A percentile compares a stretch with the other conserved stretches of the same genome.
Conservation (phyloP, 2,113 vertebrate species). For the Brevimyrus niger region DNA sequence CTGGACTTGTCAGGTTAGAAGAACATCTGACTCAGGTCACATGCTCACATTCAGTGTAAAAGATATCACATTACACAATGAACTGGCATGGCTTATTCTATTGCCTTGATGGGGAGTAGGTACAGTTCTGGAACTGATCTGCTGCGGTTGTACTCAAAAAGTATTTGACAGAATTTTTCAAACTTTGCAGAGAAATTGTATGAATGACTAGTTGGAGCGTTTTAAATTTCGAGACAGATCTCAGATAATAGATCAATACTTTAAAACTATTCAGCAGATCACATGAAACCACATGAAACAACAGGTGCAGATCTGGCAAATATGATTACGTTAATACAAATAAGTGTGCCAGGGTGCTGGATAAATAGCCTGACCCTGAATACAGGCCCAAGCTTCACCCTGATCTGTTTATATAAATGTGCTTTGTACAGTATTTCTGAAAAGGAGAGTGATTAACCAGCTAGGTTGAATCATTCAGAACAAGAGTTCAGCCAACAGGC, state of each 20-base stretch:
- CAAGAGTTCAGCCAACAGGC: not conserved
- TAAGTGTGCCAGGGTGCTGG: not conserved
- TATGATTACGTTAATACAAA: not conserved
- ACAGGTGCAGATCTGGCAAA: not conserved
- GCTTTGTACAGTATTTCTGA: not conserved
- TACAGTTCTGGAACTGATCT: not conserved
- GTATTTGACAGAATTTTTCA: not conserved
- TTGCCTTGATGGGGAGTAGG: not conserved
- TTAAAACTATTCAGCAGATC: not conserved
- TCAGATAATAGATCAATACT: not conserved
- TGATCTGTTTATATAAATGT: not conserved
- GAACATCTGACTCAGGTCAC: not conserved
- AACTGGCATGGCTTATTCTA: not conserved
- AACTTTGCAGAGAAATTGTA: not conserved
- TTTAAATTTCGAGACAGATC: not conserved
- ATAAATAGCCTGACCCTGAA: too few relatives aligned
- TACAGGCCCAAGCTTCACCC: not conserved
- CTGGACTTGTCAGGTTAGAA: conserved; percentile 79
- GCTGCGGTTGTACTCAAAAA: not conserved
- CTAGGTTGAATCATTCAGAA: not conserved
- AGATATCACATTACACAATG: not conserved
- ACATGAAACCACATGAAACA: not conserved
- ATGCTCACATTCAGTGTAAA: not conserved
- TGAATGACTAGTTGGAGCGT: not conserved
- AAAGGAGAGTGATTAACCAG: not conserved